Percentiles rank a stretch among this genome's conserved stretches.
phyloP scores from a whole-genome alignment of 2,113 vertebrate species.

The Ciconia stormi region DNA sequence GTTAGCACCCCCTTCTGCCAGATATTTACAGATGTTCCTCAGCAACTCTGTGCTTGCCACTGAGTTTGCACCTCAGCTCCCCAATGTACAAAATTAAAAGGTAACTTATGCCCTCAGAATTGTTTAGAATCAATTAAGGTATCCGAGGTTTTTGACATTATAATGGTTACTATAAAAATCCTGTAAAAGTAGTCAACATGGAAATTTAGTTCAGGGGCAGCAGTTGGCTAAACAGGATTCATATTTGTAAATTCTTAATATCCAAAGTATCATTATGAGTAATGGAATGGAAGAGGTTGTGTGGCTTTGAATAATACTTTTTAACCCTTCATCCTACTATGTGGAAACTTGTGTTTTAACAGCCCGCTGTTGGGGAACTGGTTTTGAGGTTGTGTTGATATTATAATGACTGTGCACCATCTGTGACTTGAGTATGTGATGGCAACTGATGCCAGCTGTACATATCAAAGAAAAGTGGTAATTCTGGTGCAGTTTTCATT shows the following conservation, averaged over 20 bases:
- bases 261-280: not conserved
- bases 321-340: not conserved
- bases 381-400: not conserved
- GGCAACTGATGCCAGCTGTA: not conserved
- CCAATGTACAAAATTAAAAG: not conserved
- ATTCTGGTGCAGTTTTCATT: not conserved
- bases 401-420: not conserved
- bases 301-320: not conserved
- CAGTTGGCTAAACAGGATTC: not conserved
- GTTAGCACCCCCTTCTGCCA: not conserved
- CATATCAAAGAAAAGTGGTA: not conserved
- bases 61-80: not conserved
- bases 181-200: not conserved
- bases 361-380: not conserved
- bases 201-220: not conserved
- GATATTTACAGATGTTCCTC: not conserved
- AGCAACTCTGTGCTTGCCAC: not conserved
- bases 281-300: not conserved
- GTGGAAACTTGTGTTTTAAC: not conserved
- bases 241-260: not conserved
- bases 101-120: not conserved
- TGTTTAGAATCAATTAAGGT: not conserved
- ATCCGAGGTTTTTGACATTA: not conserved
- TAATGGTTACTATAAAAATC: not conserved
- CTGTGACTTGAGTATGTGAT: not conserved